These are phyloP conservation scores for Pterostichus madidus DNA, from an alignment of 2,888 invertebrate species.

Conservation along the genomic window DNA sequence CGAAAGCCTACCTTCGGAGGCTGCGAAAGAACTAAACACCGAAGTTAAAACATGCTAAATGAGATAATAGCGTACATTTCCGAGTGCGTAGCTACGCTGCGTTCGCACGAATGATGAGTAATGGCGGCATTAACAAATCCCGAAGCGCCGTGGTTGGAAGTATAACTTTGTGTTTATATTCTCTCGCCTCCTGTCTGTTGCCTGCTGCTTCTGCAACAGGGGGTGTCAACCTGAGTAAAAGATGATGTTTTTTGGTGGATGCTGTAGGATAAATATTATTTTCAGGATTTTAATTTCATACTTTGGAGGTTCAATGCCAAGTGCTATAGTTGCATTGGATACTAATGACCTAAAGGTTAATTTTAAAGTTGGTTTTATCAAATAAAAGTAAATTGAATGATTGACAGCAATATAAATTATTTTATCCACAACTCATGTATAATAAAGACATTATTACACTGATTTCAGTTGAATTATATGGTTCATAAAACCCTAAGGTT, in stretches of 20 bases:
- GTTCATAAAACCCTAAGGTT: too few relatives aligned
- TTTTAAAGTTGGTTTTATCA: too few relatives aligned
- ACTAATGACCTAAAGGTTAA: too few relatives aligned
- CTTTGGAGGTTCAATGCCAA: too few relatives aligned
- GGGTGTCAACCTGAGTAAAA: neutral
- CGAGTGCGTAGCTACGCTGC: constrained; percentile 4
- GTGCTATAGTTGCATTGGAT: too few relatives aligned
- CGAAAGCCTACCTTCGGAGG: neutral
- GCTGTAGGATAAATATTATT: too few relatives aligned
- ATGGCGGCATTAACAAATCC: constrained; percentile 63
- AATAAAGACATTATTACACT: too few relatives aligned
- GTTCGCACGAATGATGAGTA: constrained; percentile 66
- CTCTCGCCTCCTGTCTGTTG: constrained; percentile 1
- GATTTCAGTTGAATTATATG: too few relatives aligned
- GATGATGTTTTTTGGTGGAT: neutral
- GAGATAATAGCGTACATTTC: constrained; percentile 67
- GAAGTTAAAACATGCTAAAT: constrained; percentile 67
- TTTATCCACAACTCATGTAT: too few relatives aligned
- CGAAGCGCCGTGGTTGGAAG: constrained; percentile 11
- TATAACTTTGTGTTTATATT: constrained; percentile 42
- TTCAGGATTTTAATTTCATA: too few relatives aligned
- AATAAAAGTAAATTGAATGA: too few relatives aligned
- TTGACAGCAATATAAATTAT: too few relatives aligned
- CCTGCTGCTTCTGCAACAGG: constrained; percentile 11
- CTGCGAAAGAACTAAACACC: constrained; percentile 44